A percentile compares a stretch with the other conserved stretches of the same genome.
phyloP scores from a whole-genome alignment of 2,888 invertebrate species.

The Ptychoptera contaminata region DNA sequence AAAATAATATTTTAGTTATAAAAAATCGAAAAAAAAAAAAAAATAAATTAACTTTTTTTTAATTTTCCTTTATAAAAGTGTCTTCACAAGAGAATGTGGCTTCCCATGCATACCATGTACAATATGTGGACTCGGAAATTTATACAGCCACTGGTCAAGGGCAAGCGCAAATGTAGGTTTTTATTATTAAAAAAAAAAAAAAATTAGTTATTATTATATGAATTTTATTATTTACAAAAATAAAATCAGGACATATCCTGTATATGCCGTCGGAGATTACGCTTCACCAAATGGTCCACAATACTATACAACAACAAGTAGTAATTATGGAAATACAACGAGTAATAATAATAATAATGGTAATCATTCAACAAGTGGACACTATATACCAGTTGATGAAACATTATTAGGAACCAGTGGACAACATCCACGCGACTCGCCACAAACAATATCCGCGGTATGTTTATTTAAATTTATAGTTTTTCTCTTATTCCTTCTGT shows the following conservation, averaged over 20 bases:
- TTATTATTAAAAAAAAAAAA: neutral
- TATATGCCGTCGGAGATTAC: conserved; percentile 56
- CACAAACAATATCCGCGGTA: conserved; percentile 52
- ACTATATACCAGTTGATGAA: conserved; percentile 54
- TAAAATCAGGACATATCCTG: conserved; percentile 49
- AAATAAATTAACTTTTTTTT: neutral
- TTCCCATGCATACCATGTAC: conserved; percentile 44
- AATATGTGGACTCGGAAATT: conserved; percentile 57
- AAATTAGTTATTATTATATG: neutral
- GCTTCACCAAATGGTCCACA: conserved; percentile 32
- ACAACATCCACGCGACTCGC: conserved; percentile 39
- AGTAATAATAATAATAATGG: conserved; percentile 22
- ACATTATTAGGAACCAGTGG: conserved; percentile 36
- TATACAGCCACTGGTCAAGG: conserved; percentile 44
- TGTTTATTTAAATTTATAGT: conserved; percentile 21
- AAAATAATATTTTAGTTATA: too few species aligned
- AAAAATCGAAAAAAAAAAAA: neutral
- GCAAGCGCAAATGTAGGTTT: conserved; percentile 40
- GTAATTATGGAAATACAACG: conserved; percentile 39
- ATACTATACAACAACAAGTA: conserved; percentile 43
- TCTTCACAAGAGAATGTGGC: conserved; percentile 25
- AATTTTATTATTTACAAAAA: neutral
- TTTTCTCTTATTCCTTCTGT: neutral
- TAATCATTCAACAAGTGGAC: conserved; percentile 27
- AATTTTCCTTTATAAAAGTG: conserved; percentile 17